Percentiles rank a stretch among this genome's conserved stretches.
phyloP scores from a whole-genome alignment of 2,888 invertebrate genomes.

The Sympetrum striolatum region DNA sequence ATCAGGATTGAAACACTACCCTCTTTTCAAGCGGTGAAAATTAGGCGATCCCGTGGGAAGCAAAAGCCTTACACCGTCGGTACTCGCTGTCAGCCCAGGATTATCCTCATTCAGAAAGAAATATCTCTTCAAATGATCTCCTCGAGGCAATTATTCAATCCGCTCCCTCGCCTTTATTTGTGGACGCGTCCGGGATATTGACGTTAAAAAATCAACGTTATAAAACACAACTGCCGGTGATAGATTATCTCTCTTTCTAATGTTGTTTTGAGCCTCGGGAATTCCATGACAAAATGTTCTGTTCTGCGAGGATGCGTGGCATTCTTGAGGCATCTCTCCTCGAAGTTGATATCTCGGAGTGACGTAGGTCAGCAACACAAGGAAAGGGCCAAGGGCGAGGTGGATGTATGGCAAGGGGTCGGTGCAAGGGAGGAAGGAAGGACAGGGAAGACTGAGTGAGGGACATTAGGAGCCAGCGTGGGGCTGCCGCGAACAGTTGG shows the following conservation, averaged over 20 bases:
- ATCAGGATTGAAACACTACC: too few relatives aligned
- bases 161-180: neutral
- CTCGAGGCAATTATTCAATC: neutral
- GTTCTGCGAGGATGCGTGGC: neutral
- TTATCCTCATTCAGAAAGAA: neutral
- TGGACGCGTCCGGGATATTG: neutral
- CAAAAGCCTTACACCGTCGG: too few relatives aligned
- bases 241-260: neutral
- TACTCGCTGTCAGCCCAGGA: too few relatives aligned
- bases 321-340: constrained; percentile 19
- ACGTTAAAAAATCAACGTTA: neutral
- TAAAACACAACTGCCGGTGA: neutral
- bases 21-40: too few relatives aligned
- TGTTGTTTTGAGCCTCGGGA: neutral
- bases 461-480: neutral
- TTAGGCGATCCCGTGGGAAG: too few relatives aligned
- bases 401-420: neutral
- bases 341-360: constrained; percentile 29
- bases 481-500: neutral
- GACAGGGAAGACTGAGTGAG: neutral
- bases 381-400: neutral
- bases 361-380: constrained; percentile 35
- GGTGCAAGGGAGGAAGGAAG: neutral
- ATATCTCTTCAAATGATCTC: neutral
- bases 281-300: constrained; percentile 3